Base-by-base conservation (phyloP, 2,888 invertebrate genomes). In the Drosophila birchii region DNA sequence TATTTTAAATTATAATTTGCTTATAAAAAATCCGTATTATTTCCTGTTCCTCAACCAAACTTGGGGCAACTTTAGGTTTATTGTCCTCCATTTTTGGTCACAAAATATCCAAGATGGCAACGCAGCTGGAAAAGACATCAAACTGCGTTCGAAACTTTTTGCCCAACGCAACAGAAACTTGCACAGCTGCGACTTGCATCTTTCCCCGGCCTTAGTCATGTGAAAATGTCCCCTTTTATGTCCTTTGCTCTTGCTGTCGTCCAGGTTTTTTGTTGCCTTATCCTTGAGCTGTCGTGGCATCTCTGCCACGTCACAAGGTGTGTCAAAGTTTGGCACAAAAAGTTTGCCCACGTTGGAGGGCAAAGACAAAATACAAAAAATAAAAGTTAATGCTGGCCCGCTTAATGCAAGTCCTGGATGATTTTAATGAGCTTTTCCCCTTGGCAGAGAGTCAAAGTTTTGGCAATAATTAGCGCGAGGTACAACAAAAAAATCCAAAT, bases 351-450 rank as follows among this genome's bases (percentile, higher is more conserved):
- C 34, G 16, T 9, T 1, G 16, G 5, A 18, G 44, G 39, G 18
- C 34, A 55, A 43, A 44, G 51, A 57, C 49, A 47, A n/a, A 29
- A 29, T 29, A 29, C 8, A 29, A 47, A 47, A 47, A 29, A 47
- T n/a, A n/a, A 47, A 67, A 61, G 51, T 41, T 74, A 66, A 74
- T 66, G 76, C 67, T 61, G 56, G 64, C 74, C 60, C 26, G 62
- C 59, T 55, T 69, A 76, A 64, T 63, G 76, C 69, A 68, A 56
- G 64, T 75, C 66, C 68, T 71, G 74, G 68, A 68, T 67, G 43
- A 64, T 76, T 88, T 83, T 86, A 88, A 86, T 88, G 84, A 86
- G 86, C 78, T 78, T 86, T 85, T 77, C 70, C 68, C 47, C 34
- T 9, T 47, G 41, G 45, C 45, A 51, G 44, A 18, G 45, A 23